These are phyloP conservation scores for Argyresthia goedartella DNA, from an alignment of 2,888 invertebrate species.

Conservation along the genomic window DNA sequence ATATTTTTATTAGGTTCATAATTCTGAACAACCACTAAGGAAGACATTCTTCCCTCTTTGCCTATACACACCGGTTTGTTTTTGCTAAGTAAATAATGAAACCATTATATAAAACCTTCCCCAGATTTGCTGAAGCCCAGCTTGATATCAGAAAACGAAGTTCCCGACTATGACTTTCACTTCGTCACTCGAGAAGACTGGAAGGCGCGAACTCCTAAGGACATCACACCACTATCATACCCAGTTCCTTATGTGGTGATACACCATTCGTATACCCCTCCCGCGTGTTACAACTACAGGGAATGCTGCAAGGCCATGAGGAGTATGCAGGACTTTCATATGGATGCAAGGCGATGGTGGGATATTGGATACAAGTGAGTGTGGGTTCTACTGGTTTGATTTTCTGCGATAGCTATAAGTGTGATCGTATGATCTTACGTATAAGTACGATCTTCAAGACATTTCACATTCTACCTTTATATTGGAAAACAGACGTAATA, in stretches of 20 bases:
- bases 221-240: conserved; percentile 49
- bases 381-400: no score
- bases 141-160: conserved; percentile 30
- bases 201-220: conserved; percentile 68
- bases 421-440: no score
- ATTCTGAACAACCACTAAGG: no score
- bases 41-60: no score
- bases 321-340: conserved; percentile 75
- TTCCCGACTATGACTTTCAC: conserved; percentile 35
- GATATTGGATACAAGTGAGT: conserved; percentile 73
- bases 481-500: no score
- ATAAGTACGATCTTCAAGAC: no score
- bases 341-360: conserved; percentile 72
- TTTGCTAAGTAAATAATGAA: no score
- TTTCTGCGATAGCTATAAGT: no score
- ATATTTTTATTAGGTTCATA: no score
- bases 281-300: conserved; percentile 57
- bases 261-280: conserved; percentile 76
- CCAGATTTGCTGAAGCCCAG: background rate
- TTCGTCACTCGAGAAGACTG: conserved; percentile 65
- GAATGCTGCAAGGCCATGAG: conserved; percentile 73
- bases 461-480: no score
- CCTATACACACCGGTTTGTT: no score
- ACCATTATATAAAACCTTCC: no score
- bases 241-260: conserved; percentile 79